Evolutionary conservation across 2,113 vertebrate species (phyloP), one percentile per base, ranked within the genome.

Genomic region (Xenopus laevis): DNA sequence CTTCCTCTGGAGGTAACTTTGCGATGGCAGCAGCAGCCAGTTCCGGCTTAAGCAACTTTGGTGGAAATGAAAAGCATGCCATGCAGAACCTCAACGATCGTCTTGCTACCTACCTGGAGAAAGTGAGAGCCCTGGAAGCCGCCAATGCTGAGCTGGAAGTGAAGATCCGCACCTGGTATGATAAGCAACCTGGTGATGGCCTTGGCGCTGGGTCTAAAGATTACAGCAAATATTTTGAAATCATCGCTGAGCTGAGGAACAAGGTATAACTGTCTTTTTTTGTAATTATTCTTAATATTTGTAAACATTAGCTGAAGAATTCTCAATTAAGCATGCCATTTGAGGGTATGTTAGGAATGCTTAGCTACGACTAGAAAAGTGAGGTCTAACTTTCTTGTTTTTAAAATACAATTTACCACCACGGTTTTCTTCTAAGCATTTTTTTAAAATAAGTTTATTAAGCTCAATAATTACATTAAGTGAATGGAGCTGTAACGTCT

Each of bases 91-190:
- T 91, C 0, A 91, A 91, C 0, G 88, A 91, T 15, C 89, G 90
- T 9, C 82, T 91, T 83, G 88, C 89, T 10, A 82, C 80, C 13
- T 91, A 91, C 72, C 67, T 91, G 84, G 78, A 84, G 1, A 85
- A 71, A 0, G 89, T 91, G 71, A 81, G 84, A 8, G 81, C 79
- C 7, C 0, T 91, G 81, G 89, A 90, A 71, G 78, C 0, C 62
- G 84, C 89, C 63, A 91, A 91, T 0, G 17, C 78, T 5, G 71
- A 61, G 0, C 84, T 91, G 30, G 90, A 91, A 40, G 46, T 79
- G 1, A 66, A 88, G 7, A 91, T 91, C 81, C 94, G 89, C 4
- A 92, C 96, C 77, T 90, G 87, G 86, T 89, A 88, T n/a, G 79
- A 90, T 74, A 80, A 84, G 62, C 89, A 88, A 72, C 80, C 86